A percentile compares a stretch with the other conserved stretches of the same genome.
Conservation (phyloP, 1,140 invertebrate genomes). For the Sarcophaga peregrina region DNA sequence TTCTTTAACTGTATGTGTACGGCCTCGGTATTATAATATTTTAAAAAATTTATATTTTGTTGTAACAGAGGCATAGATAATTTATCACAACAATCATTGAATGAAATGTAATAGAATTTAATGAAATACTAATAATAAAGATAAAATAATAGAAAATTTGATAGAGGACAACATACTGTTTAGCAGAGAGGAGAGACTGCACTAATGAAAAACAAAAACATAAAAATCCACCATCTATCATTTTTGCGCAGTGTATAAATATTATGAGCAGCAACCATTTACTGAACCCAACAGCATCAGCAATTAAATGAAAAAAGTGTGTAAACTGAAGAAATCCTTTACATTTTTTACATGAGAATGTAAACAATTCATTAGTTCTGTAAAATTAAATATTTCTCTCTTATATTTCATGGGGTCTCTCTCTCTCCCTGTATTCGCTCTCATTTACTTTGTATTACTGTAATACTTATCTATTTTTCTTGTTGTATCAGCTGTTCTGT, state of each 20-base stretch:
- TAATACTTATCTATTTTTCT: background rate
- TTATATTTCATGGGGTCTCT: background rate
- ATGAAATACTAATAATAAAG: background rate
- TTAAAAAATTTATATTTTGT: conserved; percentile 20
- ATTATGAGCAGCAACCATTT: background rate
- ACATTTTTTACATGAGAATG: conserved; percentile 23
- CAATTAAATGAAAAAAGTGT: background rate
- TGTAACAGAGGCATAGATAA: conserved; percentile 23
- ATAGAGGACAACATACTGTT: conserved; percentile 8
- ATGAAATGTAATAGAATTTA: background rate
- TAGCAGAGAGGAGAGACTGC: background rate
- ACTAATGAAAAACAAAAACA: conserved; percentile 13
- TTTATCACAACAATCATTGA: conserved; percentile 31
- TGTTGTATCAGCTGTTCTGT: conserved; percentile 24
- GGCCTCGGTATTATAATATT: background rate
- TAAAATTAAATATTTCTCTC: conserved; percentile 1
- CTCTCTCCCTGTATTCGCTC: background rate
- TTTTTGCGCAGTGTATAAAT: conserved; percentile 39
- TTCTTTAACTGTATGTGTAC: background rate
- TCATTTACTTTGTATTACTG: conserved; percentile 34
- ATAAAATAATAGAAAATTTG: too few relatives aligned
- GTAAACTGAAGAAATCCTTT: background rate
- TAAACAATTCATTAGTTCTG: conserved; percentile 34
- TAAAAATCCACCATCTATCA: background rate
- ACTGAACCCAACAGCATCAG: background rate